Evolutionary conservation across 2,888 invertebrate genomes (phyloP).

Genomic region (Drosophila demipolita): DNA sequence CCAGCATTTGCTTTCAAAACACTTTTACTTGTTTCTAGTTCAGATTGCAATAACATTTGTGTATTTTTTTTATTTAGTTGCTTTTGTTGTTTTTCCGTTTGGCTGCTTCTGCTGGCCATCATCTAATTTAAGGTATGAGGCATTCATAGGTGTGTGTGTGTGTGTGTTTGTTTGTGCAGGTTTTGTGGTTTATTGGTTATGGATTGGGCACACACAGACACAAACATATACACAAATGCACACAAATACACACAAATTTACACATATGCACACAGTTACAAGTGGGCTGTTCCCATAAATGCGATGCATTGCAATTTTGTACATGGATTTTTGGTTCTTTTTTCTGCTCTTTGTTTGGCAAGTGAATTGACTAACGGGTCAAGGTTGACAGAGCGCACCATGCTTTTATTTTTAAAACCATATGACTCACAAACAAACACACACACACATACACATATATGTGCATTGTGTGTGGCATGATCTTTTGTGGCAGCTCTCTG

Average conservation of each 20-base stretch:
- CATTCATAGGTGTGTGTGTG: conserved; percentile 22
- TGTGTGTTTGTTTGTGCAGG: conserved; percentile 2
- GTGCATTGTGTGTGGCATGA: conserved; percentile 5
- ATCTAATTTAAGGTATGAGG: conserved; percentile 55
- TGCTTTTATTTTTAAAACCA: conserved; percentile 61
- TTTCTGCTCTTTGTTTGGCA: conserved; percentile 32
- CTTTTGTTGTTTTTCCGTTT: conserved; percentile 2
- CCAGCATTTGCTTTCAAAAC: background rate
- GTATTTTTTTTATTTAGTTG: conserved; percentile 11
- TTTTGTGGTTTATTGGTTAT: conserved; percentile 67
- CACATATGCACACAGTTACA: conserved; percentile 6
- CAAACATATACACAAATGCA: conserved; percentile 2
- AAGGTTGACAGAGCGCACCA: conserved; percentile 69
- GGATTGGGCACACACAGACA: conserved; percentile 38
- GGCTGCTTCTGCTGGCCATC: conserved; percentile 15
- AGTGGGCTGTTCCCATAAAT: conserved; percentile 55
- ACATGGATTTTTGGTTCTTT: conserved; percentile 13
- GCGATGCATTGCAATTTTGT: conserved; percentile 60
- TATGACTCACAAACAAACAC: conserved; percentile 30
- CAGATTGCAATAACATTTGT: conserved; percentile 20
- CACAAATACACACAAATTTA: conserved; percentile 7
- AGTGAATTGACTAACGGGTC: conserved; percentile 63
- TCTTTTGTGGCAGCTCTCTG: conserved; percentile 20
- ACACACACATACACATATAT: conserved; percentile 3
- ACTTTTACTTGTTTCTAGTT: conserved; percentile 21